Evolutionary conservation across 2,888 invertebrate species (phyloP).

Genomic region (Corbicula japonica): DNA sequence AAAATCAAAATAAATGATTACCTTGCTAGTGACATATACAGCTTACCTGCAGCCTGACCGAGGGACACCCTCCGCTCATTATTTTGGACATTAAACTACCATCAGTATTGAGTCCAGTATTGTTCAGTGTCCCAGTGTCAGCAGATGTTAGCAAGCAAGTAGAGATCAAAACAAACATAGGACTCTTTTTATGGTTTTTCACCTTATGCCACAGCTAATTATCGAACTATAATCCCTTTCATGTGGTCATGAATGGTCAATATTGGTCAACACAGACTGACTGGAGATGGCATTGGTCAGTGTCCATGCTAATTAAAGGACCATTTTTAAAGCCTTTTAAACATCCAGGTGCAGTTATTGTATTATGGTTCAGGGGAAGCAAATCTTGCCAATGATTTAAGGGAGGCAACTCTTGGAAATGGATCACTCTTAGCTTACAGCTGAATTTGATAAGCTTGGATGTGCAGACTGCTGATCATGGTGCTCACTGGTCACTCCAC

Average conservation of each 20-base stretch:
- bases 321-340: conserved; percentile 3
- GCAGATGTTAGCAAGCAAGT: conserved; percentile 6
- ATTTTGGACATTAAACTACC: conserved; percentile 6
- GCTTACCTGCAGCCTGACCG: too few species aligned
- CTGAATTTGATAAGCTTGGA: too few species aligned
- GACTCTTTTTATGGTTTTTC: too few species aligned
- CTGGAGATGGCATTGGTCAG: background rate
- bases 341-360: too few species aligned
- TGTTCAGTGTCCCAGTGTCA: background rate
- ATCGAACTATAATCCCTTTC: conserved; percentile 28
- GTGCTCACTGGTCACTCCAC: too few species aligned
- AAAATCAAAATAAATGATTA: too few species aligned
- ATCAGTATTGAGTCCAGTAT: background rate
- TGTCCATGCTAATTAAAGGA: background rate
- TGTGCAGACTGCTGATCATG: too few species aligned
- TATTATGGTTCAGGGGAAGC: too few species aligned
- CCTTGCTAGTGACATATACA: too few species aligned
- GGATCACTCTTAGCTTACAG: too few species aligned
- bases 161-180: conserved; percentile 10
- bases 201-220: background rate
- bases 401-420: too few species aligned
- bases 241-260: conserved; percentile 42
- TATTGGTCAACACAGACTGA: conserved; percentile 2
- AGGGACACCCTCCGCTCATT: background rate
- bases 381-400: too few species aligned